These are phyloP conservation scores for Drosophila fungiperda DNA, from an alignment of 2,888 invertebrate species.

Conservation along the genomic window DNA sequence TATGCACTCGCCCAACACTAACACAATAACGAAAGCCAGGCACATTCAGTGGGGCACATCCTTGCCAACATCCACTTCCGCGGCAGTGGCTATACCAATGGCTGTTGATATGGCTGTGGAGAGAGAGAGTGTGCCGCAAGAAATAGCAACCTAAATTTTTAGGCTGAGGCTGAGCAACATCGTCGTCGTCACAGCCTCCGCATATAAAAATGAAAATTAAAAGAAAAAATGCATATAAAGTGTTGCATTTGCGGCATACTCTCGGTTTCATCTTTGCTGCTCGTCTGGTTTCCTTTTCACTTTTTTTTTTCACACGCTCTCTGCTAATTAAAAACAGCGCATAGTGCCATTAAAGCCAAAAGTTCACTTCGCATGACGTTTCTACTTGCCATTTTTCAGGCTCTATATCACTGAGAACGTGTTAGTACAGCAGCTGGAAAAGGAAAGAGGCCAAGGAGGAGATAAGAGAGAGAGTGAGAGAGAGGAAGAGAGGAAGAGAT, in stretches of 20 bases:
- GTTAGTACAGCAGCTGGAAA: background rate
- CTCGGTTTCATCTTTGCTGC: conserved; percentile 27
- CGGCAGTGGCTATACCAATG: conserved; percentile 1
- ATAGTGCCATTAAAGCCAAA: conserved; percentile 76
- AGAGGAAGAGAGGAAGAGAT: background rate
- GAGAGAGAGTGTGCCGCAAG: conserved; percentile 51
- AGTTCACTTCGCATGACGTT: conserved; percentile 60
- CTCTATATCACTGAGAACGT: background rate
- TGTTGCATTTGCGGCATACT: conserved; percentile 73
- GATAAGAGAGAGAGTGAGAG: background rate
- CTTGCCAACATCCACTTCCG: conserved; percentile 40
- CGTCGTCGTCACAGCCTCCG: conserved; percentile 48
- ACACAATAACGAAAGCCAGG: conserved; percentile 37
- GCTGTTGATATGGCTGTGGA: background rate
- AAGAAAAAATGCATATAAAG: conserved; percentile 78
- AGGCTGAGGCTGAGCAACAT: conserved; percentile 45
- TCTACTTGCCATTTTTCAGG: conserved; percentile 12
- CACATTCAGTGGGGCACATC: conserved; percentile 38
- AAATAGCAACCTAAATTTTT: conserved; percentile 72
- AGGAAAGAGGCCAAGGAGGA: background rate
- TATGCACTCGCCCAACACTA: conserved; percentile 54
- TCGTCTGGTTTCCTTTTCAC: conserved; percentile 23
- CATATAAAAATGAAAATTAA: conserved; percentile 76
- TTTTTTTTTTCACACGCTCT: conserved; percentile 44
- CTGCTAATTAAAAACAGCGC: conserved; percentile 76